Percentiles rank a stretch among this genome's conserved stretches.
Evolutionary conservation across 1,140 invertebrate species (phyloP).

Genomic region (Pogonus chalceus): DNA sequence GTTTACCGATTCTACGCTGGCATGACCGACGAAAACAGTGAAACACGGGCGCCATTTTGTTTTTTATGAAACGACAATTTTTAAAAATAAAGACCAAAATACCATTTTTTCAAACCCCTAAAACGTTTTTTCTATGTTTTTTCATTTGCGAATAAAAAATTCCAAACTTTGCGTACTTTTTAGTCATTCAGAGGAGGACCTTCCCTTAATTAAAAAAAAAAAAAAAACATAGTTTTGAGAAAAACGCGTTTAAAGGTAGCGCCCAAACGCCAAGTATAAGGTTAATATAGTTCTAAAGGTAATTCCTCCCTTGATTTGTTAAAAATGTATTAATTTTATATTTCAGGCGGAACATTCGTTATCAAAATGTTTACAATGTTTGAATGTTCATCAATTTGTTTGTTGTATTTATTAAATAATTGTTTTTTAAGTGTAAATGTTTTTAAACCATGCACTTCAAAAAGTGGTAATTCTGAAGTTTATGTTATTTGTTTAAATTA

Average conservation of each 20-base stretch:
- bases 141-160: too few species aligned
- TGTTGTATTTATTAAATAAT: slow-evolving; percentile 72
- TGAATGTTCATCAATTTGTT: slow-evolving; percentile 65
- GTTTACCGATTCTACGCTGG: too few species aligned
- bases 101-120: too few species aligned
- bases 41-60: too few species aligned
- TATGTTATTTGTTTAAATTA: slow-evolving; percentile 75
- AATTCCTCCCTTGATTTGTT: not conserved
- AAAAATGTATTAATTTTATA: not conserved
- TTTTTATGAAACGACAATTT: too few species aligned
- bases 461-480: slow-evolving; percentile 88
- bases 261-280: not conserved
- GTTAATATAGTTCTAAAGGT: not conserved
- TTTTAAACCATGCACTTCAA: slow-evolving; percentile 84
- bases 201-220: too few species aligned
- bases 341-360: slow-evolving; percentile 65
- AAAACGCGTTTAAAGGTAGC: not conserved
- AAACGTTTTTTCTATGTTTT: too few species aligned
- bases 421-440: slow-evolving; percentile 61
- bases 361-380: slow-evolving; percentile 92
- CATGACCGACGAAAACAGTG: too few species aligned
- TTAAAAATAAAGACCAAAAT: too few species aligned
- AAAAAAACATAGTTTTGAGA: too few species aligned
- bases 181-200: too few species aligned
- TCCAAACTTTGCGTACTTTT: too few species aligned